Evolutionary conservation across 2,797 vertebrate genomes (phyloP).

Genomic region (Pogonophryne albipinna): DNA sequence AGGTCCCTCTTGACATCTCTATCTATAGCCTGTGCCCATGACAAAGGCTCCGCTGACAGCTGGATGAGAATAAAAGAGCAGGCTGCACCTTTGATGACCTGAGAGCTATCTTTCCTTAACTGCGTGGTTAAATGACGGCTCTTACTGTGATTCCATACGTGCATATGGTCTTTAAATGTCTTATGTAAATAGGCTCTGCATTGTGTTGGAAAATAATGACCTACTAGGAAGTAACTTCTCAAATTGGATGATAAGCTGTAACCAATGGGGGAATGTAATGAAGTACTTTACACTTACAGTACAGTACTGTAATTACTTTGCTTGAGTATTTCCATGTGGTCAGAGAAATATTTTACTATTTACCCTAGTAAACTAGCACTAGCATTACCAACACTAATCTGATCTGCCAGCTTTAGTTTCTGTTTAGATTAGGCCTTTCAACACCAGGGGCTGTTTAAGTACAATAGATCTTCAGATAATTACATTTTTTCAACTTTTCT

Average conservation of each 20-base stretch:
- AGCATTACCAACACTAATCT: too few relatives aligned
- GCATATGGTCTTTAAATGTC: slow-evolving; percentile 22
- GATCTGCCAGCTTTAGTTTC: too few relatives aligned
- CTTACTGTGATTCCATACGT: slow-evolving; percentile 10
- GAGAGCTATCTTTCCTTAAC: slow-evolving; percentile 50
- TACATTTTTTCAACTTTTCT: too few relatives aligned
- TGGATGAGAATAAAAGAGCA: slow-evolving; percentile 70
- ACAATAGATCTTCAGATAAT: too few relatives aligned
- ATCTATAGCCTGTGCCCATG: slow-evolving; percentile 76
- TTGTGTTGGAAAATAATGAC: slow-evolving; percentile 3
- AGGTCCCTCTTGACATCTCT: slow-evolving; percentile 82
- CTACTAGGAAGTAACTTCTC: background rate
- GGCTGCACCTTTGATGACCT: slow-evolving; percentile 50
- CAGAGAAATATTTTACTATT: too few relatives aligned
- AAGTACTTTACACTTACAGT: too few relatives aligned
- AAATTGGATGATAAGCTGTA: background rate
- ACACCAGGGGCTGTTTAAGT: too few relatives aligned
- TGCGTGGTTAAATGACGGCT: slow-evolving; percentile 53
- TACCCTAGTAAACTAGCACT: too few relatives aligned
- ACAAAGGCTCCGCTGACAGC: slow-evolving; percentile 73
- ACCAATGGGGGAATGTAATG: background rate
- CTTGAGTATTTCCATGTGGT: too few relatives aligned
- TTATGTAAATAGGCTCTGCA: background rate
- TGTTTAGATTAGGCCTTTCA: too few relatives aligned
- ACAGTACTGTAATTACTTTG: background rate